A percentile compares a stretch with the other conserved stretches of the same genome.
These are phyloP conservation scores for Chelonus insularis DNA, from an alignment of 1,140 invertebrate species.

Conservation along the genomic window DNA sequence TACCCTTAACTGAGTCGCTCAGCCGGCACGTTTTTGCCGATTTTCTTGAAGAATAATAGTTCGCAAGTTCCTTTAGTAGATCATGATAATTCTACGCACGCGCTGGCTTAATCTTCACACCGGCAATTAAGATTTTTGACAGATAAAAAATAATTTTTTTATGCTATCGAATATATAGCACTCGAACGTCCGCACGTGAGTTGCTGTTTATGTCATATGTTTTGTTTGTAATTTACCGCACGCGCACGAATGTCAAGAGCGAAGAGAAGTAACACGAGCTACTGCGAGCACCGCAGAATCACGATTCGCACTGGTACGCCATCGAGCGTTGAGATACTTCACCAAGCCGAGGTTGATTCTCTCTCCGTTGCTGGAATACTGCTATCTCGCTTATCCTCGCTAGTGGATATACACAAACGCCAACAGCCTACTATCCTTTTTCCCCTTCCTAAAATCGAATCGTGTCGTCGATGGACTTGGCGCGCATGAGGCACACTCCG, in stretches of 20 bases:
- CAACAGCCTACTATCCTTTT: neutral
- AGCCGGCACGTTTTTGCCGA: neutral
- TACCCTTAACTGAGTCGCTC: neutral
- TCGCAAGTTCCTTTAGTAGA: too few species aligned
- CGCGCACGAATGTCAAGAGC: neutral
- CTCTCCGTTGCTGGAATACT: slow-evolving; percentile 28
- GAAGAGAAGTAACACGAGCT: slow-evolving; percentile 1
- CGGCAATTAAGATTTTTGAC: too few species aligned
- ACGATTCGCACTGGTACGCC: slow-evolving; percentile 58
- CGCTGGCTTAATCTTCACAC: too few species aligned
- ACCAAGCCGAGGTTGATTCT: slow-evolving; percentile 37
- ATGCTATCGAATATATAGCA: too few species aligned
- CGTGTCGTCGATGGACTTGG: slow-evolving; percentile 33
- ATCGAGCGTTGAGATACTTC: slow-evolving; percentile 57
- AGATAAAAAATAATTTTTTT: too few species aligned
- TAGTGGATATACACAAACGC: slow-evolving; percentile 23
- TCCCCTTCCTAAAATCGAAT: slow-evolving; percentile 11
- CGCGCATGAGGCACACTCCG: slow-evolving; percentile 33
- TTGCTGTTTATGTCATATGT: too few species aligned
- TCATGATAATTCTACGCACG: too few species aligned
- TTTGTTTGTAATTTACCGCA: neutral
- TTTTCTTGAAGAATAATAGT: too few species aligned
- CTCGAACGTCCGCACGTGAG: too few species aligned
- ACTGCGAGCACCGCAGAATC: slow-evolving; percentile 55
- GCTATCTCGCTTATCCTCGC: slow-evolving; percentile 3